These are phyloP conservation scores for Formica selysi DNA, from an alignment of 1,140 invertebrate genomes.

Conservation along the genomic window DNA sequence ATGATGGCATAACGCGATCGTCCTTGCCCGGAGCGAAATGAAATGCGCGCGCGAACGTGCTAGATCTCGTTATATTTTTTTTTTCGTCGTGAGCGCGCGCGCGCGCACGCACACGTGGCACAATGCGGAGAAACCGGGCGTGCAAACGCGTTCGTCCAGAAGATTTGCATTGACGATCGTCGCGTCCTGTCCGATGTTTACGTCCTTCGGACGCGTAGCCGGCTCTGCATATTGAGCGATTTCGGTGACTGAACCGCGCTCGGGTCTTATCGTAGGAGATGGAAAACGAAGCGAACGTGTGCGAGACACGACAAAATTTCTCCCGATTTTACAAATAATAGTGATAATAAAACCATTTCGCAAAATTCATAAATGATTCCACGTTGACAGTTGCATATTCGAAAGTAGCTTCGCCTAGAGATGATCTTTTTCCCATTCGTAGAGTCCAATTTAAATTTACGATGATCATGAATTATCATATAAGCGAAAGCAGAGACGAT, in stretches of 20 bases:
- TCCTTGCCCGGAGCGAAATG: conserved; percentile 65
- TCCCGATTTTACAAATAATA: neutral
- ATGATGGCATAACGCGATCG: conserved; percentile 54
- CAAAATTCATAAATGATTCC: neutral
- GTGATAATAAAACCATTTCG: neutral
- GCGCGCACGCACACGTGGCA: neutral
- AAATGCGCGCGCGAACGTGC: conserved; percentile 29
- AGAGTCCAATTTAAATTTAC: neutral
- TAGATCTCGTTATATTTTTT: conserved; percentile 46
- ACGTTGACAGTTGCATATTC: too few relatives aligned
- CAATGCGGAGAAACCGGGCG: neutral
- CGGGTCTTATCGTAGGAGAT: neutral
- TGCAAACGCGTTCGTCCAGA: neutral
- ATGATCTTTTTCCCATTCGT: neutral
- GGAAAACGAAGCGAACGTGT: neutral
- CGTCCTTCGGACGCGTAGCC: conserved; percentile 2
- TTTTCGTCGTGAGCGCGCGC: conserved; percentile 10
- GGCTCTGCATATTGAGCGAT: conserved; percentile 3
- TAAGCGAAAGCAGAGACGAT: neutral
- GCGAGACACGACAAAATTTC: too few relatives aligned
- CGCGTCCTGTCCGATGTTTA: neutral
- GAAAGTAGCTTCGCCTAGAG: too few relatives aligned
- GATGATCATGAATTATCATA: neutral
- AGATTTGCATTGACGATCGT: conserved; percentile 25
- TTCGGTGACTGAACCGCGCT: neutral